phyloP scores from a whole-genome alignment of 1,140 invertebrate genomes.

The Doryteuthis pealeii region DNA sequence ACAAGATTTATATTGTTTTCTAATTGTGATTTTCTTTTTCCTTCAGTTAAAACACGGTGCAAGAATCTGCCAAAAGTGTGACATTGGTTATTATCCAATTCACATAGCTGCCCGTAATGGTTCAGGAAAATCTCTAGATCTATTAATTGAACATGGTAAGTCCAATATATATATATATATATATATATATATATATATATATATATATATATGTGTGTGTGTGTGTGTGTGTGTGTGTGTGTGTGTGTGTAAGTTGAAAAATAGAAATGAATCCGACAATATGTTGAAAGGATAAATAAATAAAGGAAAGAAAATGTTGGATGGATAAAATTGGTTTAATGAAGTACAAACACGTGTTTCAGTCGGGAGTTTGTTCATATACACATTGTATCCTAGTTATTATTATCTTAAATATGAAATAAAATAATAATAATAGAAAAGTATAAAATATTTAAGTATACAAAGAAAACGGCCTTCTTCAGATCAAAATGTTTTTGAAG shows the following conservation, averaged over 20 bases:
- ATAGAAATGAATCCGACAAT: no score
- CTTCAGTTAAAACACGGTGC: conserved; percentile 47
- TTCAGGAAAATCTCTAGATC: conserved; percentile 79
- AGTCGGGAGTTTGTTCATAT: no score
- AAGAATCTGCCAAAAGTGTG: conserved; percentile 65
- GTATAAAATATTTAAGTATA: background rate
- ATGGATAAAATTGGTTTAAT: no score
- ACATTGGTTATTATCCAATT: conserved; percentile 85
- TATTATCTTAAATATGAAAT: no score
- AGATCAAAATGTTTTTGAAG: background rate
- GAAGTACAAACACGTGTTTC: no score
- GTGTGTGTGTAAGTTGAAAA: no score
- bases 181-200: background rate
- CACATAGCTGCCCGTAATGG: conserved; percentile 86
- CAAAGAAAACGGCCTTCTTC: no score
- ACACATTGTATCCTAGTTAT: no score
- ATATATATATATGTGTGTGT: background rate
- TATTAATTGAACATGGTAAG: conserved; percentile 72
- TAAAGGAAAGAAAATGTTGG: no score
- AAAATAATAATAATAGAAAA: background rate
- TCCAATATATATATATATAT: background rate
- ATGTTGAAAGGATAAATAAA: no score
- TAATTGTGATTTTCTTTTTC: no score
- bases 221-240: background rate
- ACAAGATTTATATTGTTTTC: no score